Conservation (phyloP, 1,140 invertebrate genomes). For the Coptotermes formosanus region DNA sequence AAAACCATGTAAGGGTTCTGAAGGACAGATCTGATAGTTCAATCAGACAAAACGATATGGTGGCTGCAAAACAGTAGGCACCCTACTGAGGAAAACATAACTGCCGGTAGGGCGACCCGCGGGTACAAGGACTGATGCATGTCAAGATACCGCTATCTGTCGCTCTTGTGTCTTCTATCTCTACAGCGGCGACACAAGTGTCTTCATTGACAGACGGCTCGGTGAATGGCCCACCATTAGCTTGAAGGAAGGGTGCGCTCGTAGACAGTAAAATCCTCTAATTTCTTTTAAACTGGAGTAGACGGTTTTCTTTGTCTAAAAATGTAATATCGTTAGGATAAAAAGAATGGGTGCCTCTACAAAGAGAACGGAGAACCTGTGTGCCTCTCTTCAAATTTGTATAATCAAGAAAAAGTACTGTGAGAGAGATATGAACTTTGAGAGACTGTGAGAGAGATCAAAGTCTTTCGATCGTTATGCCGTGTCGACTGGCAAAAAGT, state of each 20-base stretch:
- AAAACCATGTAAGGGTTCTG: background rate
- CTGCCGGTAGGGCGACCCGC: background rate
- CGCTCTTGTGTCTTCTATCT: slow-evolving; percentile 3
- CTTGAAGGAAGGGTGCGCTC: background rate
- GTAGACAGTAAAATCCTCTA: background rate
- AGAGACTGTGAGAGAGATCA: no score
- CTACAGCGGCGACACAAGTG: background rate
- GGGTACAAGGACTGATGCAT: slow-evolving; percentile 18
- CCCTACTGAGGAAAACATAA: background rate
- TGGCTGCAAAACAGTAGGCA: background rate
- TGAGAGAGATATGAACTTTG: no score
- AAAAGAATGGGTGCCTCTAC: no score
- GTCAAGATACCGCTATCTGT: slow-evolving; percentile 20
- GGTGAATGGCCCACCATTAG: background rate
- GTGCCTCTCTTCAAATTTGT: no score
- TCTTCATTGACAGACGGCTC: slow-evolving; percentile 2
- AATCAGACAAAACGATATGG: background rate
- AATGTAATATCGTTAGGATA: no score
- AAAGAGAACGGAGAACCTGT: no score
- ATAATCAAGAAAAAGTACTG: no score
- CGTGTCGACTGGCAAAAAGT: no score
- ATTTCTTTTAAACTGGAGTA: background rate
- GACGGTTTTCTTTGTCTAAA: no score
- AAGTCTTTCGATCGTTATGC: no score
- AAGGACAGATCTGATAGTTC: background rate